phyloP scores from a whole-genome alignment of 2,113 vertebrate genomes.

The Prolemur simus region DNA sequence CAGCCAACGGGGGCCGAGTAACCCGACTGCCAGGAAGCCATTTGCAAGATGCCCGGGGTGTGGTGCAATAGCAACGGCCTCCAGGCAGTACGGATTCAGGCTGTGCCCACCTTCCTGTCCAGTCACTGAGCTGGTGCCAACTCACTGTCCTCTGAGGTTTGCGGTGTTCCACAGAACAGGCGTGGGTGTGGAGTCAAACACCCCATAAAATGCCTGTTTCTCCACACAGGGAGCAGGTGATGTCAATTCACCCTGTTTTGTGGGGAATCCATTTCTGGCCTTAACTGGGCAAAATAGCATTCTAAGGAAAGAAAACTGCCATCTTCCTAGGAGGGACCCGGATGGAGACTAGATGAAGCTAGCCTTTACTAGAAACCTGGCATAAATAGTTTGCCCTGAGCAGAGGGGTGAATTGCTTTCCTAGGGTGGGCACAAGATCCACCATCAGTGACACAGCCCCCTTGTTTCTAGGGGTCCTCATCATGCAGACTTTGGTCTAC shows the following conservation, averaged over 20 bases:
- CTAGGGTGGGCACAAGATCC: not conserved
- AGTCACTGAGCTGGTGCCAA: not conserved
- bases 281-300: not conserved
- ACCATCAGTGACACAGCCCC: rapidly evolving
- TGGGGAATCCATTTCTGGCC: not conserved
- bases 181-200: no score
- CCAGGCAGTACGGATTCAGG: not conserved
- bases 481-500: not conserved
- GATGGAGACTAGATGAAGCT: not conserved
- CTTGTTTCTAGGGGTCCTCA: not conserved
- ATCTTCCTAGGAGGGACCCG: not conserved
- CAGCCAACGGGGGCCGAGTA: not conserved
- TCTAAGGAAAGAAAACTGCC: not conserved
- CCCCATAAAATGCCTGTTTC: not conserved
- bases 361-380: not conserved
- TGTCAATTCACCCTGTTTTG: no score
- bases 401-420: not conserved
- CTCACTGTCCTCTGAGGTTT: not conserved
- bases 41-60: not conserved
- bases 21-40: not conserved
- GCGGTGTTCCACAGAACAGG: not conserved
- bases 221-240: not conserved
- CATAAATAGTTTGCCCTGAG: not conserved
- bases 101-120: not conserved
- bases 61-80: not conserved